A percentile compares a stretch with the other conserved stretches of the same genome.
phyloP scores from a whole-genome alignment of 1,140 invertebrate genomes.

The Dysdera silvatica region DNA sequence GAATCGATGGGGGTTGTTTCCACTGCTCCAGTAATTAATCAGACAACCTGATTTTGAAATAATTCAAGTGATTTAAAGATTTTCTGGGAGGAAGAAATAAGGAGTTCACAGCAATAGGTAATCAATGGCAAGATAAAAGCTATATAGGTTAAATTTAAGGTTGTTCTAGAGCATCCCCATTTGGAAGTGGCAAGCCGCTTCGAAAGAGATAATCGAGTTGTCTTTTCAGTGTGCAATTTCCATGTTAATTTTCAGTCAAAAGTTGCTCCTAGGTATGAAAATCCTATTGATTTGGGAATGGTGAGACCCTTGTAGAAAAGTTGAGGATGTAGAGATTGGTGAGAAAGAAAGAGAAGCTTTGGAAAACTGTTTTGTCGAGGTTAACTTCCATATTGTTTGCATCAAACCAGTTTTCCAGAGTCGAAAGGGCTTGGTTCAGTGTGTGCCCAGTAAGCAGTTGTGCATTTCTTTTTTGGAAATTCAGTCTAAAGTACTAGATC shows the following conservation, averaged over 20 bases:
- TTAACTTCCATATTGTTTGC: not conserved
- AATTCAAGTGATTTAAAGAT: too few relatives aligned
- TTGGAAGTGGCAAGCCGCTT: not conserved
- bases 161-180: not conserved
- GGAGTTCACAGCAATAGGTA: too few relatives aligned
- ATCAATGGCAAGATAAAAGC: not conserved
- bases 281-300: not conserved
- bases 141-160: not conserved
- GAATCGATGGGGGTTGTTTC: too few relatives aligned
- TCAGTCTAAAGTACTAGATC: not conserved
- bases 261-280: not conserved
- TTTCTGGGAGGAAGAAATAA: too few relatives aligned
- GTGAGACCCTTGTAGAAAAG: not conserved
- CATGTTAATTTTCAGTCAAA: not conserved
- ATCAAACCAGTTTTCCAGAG: not conserved
- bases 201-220: not conserved
- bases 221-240: not conserved
- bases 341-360: not conserved
- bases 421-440: not conserved
- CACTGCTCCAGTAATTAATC: not conserved
- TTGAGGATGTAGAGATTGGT: not conserved
- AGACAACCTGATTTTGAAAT: not conserved
- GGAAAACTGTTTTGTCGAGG: not conserved
- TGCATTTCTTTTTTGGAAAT: not conserved
- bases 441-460: not conserved